Evolutionary conservation across 2,113 vertebrate genomes (phyloP), one percentile per base, ranked within the genome.

Genomic region (Forbesichthys agassizii): DNA sequence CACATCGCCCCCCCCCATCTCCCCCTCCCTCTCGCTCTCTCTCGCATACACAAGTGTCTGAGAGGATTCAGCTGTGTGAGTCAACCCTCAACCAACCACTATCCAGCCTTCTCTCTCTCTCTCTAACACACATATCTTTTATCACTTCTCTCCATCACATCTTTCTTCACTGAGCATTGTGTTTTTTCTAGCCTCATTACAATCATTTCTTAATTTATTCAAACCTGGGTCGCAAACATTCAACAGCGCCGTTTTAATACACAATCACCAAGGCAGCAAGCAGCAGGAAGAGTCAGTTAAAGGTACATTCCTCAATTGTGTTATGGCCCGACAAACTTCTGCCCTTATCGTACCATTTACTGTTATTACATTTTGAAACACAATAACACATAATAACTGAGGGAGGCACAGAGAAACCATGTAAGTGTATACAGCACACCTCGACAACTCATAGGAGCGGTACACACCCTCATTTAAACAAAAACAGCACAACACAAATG

Each of bases 121-220:
- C 7, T 64, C 11, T 51, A 20, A 13, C 49, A 36, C 48, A 20
- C 16, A 20, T 36, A 48, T 48, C 42, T 9, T 46, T 5, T 33
- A 14, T 42, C 46, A 9, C 46, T 48, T 62, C 48, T 20, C 56
- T 55, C 52, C 86, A 84, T 84, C 68, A 79, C 33, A n/a, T 62
- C 16, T n/a, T 20, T 46, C 5, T 27, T 52, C 68, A 3, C 11
- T 3, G 3, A 11, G 52, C 7, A 49, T 46, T 63, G 36, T 11
- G 69, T 77, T 73, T 72, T 68, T 49, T 57, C 46, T 64, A 66
- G 54, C 62, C 74, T 89, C 78, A 89, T 89, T 87, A 86, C 80
- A 85, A 88, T 84, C 64, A 88, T 86, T 81, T 87, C 79, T 71
- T 85, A 74, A 87, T 89, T 87, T 81, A 83, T 88, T 77, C 79